Evolutionary conservation across 92 coral and sea anemone genomes (phyloP).

Genomic region (Isaurus tuberculatus): DNA sequence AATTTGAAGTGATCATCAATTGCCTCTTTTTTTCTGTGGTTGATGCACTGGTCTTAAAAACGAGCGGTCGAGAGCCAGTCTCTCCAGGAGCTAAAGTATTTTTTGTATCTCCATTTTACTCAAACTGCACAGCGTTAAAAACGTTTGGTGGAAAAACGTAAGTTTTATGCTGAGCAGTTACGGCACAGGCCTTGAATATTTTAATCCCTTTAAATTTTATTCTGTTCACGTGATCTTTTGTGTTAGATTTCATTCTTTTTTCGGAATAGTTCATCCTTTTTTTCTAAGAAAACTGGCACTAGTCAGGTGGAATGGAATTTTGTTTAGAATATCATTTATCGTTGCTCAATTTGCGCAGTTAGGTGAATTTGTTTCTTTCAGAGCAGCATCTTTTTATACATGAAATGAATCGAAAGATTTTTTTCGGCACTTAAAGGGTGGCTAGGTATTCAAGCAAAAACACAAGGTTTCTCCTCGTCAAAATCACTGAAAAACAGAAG

Average conservation of each 20-base stretch:
- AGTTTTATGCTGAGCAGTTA: no score
- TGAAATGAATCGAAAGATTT: not conserved
- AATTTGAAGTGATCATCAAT: no score
- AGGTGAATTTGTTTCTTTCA: not conserved
- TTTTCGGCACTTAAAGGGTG: conserved; percentile 15
- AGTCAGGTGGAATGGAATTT: conserved; percentile 17
- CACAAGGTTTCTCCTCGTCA: not conserved
- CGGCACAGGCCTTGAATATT: not conserved
- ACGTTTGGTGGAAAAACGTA: no score
- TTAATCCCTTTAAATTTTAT: not conserved
- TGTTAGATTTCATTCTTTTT: not conserved
- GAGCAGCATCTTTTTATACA: not conserved
- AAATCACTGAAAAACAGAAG: not conserved
- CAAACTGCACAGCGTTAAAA: no score
- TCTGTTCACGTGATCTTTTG: not conserved
- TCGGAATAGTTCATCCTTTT: not conserved
- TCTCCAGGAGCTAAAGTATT: no score
- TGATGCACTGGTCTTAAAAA: no score
- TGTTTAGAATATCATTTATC: conserved; percentile 25
- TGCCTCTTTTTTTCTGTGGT: no score
- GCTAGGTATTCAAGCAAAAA: not conserved
- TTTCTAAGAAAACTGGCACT: conserved; percentile 8
- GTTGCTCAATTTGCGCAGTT: conserved; percentile 1
- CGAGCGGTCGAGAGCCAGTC: no score
- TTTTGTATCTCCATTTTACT: no score